Percentiles rank a stretch among this genome's conserved stretches.
Conservation (phyloP, 2,113 vertebrate species). For the Rhagologus leucostigma region DNA sequence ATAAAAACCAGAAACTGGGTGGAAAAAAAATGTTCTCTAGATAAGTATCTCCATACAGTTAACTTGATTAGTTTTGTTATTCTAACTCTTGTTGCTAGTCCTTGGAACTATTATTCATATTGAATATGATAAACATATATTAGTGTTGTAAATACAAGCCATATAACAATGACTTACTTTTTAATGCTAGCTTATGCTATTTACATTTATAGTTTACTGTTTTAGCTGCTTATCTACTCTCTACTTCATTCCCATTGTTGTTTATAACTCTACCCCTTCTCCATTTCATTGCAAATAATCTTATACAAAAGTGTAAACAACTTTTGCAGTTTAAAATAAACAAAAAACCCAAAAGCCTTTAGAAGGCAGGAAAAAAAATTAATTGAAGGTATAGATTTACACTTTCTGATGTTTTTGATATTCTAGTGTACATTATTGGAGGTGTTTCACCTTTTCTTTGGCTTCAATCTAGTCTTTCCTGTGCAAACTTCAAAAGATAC, state of each 20-base stretch:
- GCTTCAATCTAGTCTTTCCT: background rate
- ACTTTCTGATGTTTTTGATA: background rate
- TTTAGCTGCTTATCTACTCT: background rate
- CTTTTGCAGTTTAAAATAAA: background rate
- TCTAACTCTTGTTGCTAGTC: background rate
- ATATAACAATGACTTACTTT: background rate
- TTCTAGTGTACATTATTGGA: background rate
- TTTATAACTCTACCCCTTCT: background rate
- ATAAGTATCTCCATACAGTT: background rate
- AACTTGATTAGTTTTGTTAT: background rate
- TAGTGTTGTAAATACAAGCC: background rate
- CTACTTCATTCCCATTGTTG: background rate
- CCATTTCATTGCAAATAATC: background rate
- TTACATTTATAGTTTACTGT: background rate
- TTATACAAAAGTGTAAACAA: background rate
- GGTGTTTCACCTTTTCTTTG: slow-evolving; percentile 6
- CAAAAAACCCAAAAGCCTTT: background rate
- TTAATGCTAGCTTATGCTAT: background rate
- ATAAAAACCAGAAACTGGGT: background rate
- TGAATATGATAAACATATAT: background rate
- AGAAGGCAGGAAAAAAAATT: background rate
- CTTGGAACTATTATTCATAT: background rate
- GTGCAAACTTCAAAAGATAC: background rate
- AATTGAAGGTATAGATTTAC: background rate
- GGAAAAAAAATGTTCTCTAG: background rate